phyloP scores from a whole-genome alignment of 2,888 invertebrate species.

The Drosophila meridionalis region DNA sequence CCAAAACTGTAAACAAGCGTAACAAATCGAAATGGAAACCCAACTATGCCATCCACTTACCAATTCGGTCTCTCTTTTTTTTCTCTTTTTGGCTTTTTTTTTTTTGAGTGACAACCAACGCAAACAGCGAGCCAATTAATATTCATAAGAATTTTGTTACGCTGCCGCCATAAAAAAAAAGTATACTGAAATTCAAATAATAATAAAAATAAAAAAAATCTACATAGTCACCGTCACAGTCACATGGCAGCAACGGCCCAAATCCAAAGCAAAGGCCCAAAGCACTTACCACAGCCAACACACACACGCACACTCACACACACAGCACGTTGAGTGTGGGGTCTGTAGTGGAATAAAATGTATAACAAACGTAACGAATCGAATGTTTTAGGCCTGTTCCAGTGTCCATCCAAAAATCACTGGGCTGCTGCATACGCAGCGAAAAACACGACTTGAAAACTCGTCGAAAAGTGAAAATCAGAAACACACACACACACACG shows the following conservation, averaged over 20 bases:
- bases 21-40: conserved; percentile 53
- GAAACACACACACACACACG: conserved; percentile 51
- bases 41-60: conserved; percentile 52
- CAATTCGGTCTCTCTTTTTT: conserved; percentile 21
- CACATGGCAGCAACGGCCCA: conserved; percentile 39
- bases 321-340: conserved; percentile 14
- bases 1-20: conserved; percentile 46
- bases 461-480: conserved; percentile 63
- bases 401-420: conserved; percentile 43
- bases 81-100: conserved; percentile 17
- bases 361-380: conserved; percentile 78
- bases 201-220: conserved; percentile 60
- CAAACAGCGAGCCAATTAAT: conserved; percentile 76
- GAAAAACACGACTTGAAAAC: conserved; percentile 28
- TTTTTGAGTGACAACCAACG: conserved; percentile 71
- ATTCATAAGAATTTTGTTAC: conserved; percentile 78
- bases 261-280: conserved; percentile 44
- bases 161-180: conserved; percentile 55
- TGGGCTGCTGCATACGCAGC: conserved; percentile 37
- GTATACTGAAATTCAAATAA: conserved; percentile 29
- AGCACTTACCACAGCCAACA: conserved; percentile 69
- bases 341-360: conserved; percentile 58
- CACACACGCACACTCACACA: conserved; percentile 31
- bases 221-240: conserved; percentile 60
- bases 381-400: conserved; percentile 66